Base-by-base conservation (phyloP, 1,140 invertebrate genomes). In the Chironomus striatipennis region DNA sequence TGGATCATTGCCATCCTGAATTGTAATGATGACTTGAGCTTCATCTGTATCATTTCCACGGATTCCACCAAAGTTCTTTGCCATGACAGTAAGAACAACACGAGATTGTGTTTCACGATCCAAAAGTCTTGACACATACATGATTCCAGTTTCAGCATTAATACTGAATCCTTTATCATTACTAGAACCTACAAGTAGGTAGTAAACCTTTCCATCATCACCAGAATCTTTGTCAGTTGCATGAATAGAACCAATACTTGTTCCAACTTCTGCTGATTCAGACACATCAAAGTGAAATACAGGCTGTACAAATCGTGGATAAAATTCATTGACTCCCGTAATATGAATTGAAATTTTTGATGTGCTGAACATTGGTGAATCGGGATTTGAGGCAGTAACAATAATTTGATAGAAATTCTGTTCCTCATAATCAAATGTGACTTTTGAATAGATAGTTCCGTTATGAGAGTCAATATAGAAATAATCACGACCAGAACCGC, bases 1-100 rank as follows among this genome's bases (percentile, higher is more conserved):
- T 3, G 96, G 94, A 85, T 98, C 95, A 79, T 98, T 98, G 5
- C 95, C 95, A 82, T 98, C 96, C 85, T 97, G 93, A 74, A 98
- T 93, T 0, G 91, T 92, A 75, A 98, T 92, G 34, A 94, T 93
- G 0, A 98, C 92, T 83, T 95, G 93, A 5, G 95, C 95, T 81
- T 95, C 94, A 81, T 98, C 96, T 0, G 95, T 97, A 79, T 98
- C 96, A 82, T 98, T 97, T 8, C 95, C 95, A 64, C 90, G 86
- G 75, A 98, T 96, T 34, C 94, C 93, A 8, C 96, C 96, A 67
- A 88, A 88, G 81, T 98, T 98, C 84, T 98, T 98, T 0, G 96
- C 96, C 85, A 98, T 88, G 0, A 97, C 94, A 0, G 93, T 96
- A 6, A 98, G 83, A 0, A 95, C 91, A 2, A 95, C 93, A 74